Percentiles rank a stretch among this genome's conserved stretches.
Evolutionary conservation across 2,888 invertebrate species (phyloP).

Genomic region (Didymodactylos carnosus): DNA sequence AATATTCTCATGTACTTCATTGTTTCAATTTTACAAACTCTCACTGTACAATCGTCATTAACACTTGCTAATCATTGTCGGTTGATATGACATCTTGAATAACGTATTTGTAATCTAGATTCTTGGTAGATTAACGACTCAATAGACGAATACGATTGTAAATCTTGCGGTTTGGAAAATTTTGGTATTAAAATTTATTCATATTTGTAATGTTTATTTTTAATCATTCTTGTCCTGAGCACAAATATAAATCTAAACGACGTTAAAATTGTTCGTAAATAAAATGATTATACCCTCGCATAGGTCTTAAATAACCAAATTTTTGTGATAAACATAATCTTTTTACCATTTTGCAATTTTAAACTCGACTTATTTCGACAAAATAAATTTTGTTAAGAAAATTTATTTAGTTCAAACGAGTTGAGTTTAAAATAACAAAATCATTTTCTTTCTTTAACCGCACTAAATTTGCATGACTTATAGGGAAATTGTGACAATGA

Average conservation of each 20-base stretch:
- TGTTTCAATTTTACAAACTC: constrained; percentile 78
- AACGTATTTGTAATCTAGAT: constrained; percentile 63
- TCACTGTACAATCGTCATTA: constrained; percentile 62
- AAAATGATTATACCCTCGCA: constrained; percentile 65
- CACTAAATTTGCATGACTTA: too few relatives aligned
- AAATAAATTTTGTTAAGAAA: too few relatives aligned
- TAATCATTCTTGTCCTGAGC: constrained; percentile 76
- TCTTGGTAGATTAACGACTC: constrained; percentile 56
- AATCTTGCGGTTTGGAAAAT: constrained; percentile 74
- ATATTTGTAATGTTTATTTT: constrained; percentile 47
- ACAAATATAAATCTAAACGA: constrained; percentile 83
- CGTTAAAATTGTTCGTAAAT: constrained; percentile 77
- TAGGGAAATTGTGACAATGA: too few relatives aligned
- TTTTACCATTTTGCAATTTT: too few relatives aligned
- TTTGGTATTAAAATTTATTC: constrained; percentile 74
- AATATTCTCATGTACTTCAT: constrained; percentile 71
- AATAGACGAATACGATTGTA: constrained; percentile 84
- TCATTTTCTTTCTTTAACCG: too few relatives aligned
- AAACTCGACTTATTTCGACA: too few relatives aligned
- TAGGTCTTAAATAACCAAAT: constrained; percentile 55
- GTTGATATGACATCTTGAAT: constrained; percentile 54
- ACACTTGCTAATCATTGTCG: constrained; percentile 74
- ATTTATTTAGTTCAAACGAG: too few relatives aligned
- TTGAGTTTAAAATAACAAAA: too few relatives aligned
- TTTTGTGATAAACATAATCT: constrained; percentile 57